Conservation (phyloP, 1,140 invertebrate genomes). For the Delia radicum region DNA sequence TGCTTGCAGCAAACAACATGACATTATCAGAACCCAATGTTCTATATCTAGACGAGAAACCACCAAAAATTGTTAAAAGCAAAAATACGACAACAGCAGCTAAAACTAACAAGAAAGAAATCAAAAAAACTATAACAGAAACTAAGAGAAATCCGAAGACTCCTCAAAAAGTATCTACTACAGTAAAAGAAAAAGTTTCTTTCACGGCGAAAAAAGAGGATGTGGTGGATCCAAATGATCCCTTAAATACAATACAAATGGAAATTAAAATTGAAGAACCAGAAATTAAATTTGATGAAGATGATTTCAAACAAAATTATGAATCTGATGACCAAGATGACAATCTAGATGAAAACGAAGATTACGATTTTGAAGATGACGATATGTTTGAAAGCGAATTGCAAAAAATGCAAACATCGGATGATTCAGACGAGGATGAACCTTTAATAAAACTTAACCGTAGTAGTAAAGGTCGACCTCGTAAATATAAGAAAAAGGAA, state of each 20-base stretch:
- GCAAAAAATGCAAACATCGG: not conserved
- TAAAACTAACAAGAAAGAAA: not conserved
- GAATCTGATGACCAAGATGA: not conserved
- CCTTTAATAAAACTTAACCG: not conserved
- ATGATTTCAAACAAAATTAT: not conserved
- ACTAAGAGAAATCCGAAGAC: conserved; percentile 1
- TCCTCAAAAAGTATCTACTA: not conserved
- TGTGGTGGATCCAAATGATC: not conserved
- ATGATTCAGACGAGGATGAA: not conserved
- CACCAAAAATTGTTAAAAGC: conserved; percentile 1
- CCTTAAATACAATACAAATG: not conserved
- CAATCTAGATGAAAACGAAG: not conserved
- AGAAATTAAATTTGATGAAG: not conserved
- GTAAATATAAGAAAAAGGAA: not conserved
- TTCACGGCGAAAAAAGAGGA: not conserved
- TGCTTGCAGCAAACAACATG: not conserved
- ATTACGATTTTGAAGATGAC: not conserved
- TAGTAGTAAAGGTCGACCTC: not conserved
- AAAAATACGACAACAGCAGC: not conserved
- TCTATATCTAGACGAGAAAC: conserved; percentile 17
- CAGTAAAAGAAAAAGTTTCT: not conserved
- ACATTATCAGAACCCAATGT: not conserved
- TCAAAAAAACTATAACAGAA: not conserved
- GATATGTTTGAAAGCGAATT: not conserved
- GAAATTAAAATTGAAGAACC: not conserved